Percentiles rank a stretch among this genome's conserved stretches.
phyloP scores from a whole-genome alignment of 2,113 vertebrate genomes.

The Sinocyclocheilus anshuiensis region DNA sequence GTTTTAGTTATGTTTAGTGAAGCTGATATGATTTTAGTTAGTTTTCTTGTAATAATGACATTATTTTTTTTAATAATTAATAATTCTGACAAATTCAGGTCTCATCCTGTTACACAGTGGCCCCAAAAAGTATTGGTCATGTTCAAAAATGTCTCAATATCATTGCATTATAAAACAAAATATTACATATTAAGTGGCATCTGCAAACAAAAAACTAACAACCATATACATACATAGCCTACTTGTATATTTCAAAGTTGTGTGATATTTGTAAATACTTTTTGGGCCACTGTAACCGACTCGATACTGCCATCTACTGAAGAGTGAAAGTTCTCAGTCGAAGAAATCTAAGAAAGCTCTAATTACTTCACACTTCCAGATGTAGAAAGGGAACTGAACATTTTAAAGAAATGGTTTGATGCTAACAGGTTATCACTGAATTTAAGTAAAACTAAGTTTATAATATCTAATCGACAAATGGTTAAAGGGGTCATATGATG shows the following conservation, averaged over 20 bases:
- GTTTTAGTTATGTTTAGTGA: not conserved
- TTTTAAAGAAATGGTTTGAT: not conserved
- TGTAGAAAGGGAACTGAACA: not conserved
- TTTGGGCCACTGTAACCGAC: not conserved
- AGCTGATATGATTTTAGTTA: not conserved
- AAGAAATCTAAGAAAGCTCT: not conserved
- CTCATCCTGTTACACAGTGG: too few relatives aligned
- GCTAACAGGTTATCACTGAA: not conserved
- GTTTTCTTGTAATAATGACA: not conserved
- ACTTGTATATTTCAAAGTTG: not conserved
- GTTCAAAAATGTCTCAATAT: not conserved
- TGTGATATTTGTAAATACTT: not conserved
- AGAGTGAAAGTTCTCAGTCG: not conserved
- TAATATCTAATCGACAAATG: not conserved
- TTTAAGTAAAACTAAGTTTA: not conserved
- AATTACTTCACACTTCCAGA: not conserved
- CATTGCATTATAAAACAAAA: too few relatives aligned
- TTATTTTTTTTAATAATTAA: not conserved
- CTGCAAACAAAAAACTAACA: not conserved
- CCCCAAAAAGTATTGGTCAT: not conserved
- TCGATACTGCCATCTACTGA: conserved; percentile 4
- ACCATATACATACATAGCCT: not conserved
- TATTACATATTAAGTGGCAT: not conserved
- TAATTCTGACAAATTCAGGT: not conserved
- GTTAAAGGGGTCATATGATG: too few relatives aligned